Conservation (phyloP, 2,797 vertebrate species). For the Pseudocheirus occidentalis region DNA sequence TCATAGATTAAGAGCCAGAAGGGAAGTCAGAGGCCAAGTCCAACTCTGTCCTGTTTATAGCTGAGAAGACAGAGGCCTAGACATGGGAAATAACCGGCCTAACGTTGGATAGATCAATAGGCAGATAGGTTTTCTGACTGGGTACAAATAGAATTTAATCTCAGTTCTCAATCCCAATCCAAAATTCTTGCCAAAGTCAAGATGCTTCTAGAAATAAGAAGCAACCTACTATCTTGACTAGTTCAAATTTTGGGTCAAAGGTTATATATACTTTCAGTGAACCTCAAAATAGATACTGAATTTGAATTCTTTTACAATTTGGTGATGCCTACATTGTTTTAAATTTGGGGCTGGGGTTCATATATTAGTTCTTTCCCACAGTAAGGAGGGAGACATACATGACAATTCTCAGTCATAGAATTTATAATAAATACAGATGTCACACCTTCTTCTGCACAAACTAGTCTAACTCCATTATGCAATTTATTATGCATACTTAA, state of each 20-base stretch:
- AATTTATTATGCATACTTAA: not conserved
- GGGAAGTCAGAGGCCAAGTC: not conserved
- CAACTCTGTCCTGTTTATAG: not conserved
- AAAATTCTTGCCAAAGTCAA: not conserved
- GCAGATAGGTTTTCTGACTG: too few species aligned
- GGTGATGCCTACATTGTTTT: fast-evolving
- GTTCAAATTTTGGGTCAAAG: not conserved
- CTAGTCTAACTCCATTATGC: not conserved
- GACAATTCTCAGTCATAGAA: fast-evolving
- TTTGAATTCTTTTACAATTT: not conserved
- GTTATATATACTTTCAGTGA: fast-evolving
- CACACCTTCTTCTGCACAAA: not conserved
- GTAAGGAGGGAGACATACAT: not conserved
- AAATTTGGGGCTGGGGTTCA: not conserved
- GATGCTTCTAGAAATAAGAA: fast-evolving
- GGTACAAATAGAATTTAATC: not conserved
- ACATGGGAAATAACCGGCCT: not conserved
- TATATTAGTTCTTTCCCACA: not conserved
- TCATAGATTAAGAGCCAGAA: not conserved
- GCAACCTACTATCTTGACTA: too few species aligned
- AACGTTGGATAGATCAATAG: not conserved
- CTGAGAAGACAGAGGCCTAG: not conserved
- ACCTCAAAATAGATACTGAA: too few species aligned
- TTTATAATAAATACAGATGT: fast-evolving
- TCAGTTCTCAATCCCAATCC: not conserved